Percentiles rank a stretch among this genome's conserved stretches.
Conservation (phyloP, 30 jellyfish, hydroid and myxozoan genomes). For the Hydractinia symbiolongicarpus region DNA sequence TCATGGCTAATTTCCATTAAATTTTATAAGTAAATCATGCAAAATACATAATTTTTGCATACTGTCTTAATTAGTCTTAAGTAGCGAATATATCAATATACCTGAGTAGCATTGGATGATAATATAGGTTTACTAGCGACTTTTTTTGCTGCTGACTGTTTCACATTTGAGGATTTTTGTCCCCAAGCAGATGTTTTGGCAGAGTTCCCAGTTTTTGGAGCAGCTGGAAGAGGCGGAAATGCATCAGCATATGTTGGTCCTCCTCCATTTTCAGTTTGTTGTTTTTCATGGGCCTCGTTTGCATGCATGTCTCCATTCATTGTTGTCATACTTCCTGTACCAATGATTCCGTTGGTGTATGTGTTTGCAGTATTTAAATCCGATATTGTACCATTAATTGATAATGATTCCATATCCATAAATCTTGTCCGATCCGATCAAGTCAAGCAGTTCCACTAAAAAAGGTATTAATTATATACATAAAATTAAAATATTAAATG, state of each 20-base stretch:
- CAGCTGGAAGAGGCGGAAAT: conserved; percentile 93
- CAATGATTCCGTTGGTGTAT: conserved; percentile 12
- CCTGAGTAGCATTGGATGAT: conserved; percentile 28
- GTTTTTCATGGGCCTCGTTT: background rate
- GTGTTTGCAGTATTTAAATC: conserved; percentile 13
- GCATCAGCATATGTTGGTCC: conserved; percentile 98
- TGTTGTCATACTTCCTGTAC: conserved; percentile 1
- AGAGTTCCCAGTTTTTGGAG: conserved; percentile 45
- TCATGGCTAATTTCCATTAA: too few species aligned
- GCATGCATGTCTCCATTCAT: conserved; percentile 21
- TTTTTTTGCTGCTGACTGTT: conserved; percentile 14
- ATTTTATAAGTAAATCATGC: too few species aligned
- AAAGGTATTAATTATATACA: background rate
- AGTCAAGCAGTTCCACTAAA: conserved; percentile 95
- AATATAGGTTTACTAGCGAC: background rate
- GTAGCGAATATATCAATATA: background rate
- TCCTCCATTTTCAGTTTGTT: conserved; percentile 37
- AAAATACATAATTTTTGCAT: too few species aligned
- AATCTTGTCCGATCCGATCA: conserved; percentile 98
- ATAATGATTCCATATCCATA: conserved; percentile 55
- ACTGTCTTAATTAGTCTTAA: too few species aligned
- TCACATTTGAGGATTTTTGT: conserved; percentile 35
- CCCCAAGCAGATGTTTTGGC: conserved; percentile 60
- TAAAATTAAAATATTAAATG: too few species aligned
- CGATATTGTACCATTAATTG: conserved; percentile 27